phyloP scores from a whole-genome alignment of 2,113 vertebrate species.

The Percina caprodes region DNA sequence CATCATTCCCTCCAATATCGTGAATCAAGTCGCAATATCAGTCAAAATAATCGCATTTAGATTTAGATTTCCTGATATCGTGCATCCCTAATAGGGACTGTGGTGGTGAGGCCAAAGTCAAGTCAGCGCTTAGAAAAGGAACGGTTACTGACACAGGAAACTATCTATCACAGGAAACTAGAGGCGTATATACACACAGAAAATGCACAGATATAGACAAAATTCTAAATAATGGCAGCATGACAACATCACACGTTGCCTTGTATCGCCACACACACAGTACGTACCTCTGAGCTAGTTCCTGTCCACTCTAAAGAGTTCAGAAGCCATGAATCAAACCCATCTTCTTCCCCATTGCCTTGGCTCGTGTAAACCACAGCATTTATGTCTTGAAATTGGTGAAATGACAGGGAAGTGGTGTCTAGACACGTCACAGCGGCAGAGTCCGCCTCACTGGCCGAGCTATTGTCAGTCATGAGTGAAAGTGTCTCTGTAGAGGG shows the following conservation, averaged over 20 bases:
- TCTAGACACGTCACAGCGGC: slow-evolving; percentile 15
- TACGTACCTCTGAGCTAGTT: slow-evolving; percentile 65
- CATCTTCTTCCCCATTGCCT: slow-evolving; percentile 41
- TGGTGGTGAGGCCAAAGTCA: not conserved
- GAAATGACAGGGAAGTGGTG: slow-evolving; percentile 22
- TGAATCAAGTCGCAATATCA: no score
- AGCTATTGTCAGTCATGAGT: slow-evolving; percentile 41
- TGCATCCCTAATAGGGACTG: not conserved
- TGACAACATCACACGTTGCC: not conserved
- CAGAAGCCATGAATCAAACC: slow-evolving; percentile 22
- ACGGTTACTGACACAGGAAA: slow-evolving; percentile 20
- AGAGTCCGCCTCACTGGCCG: slow-evolving; percentile 53
- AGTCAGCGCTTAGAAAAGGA: not conserved
- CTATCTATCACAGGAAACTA: not conserved
- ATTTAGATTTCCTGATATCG: no score
- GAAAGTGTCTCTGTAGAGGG: slow-evolving; percentile 34
- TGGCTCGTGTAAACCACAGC: slow-evolving; percentile 16
- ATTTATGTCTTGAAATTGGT: slow-evolving; percentile 27
- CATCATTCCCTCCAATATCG: no score
- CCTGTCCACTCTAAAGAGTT: slow-evolving; percentile 20
- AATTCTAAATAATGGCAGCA: not conserved
- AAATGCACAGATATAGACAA: not conserved
- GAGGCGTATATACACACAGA: not conserved
- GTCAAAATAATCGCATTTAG: no score
- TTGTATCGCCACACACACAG: not conserved